These are phyloP conservation scores for Squalus acanthias DNA, from an alignment of 2,797 vertebrate genomes.

Conservation along the genomic window DNA sequence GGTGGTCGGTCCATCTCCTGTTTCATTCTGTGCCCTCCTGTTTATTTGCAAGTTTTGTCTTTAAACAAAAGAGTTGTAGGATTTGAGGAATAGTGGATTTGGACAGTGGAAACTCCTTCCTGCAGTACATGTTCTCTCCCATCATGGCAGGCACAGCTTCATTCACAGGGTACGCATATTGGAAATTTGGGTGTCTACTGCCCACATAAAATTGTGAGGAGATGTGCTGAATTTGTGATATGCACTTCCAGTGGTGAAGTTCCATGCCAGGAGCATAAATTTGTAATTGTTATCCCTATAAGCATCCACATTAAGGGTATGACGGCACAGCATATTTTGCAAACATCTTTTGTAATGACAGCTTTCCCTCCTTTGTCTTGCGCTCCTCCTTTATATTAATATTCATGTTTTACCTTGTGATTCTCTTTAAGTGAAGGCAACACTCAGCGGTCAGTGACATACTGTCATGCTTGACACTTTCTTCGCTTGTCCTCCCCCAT, in stretches of 20 bases:
- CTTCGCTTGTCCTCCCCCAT: no score
- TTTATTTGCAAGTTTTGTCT: neutral
- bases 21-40: neutral
- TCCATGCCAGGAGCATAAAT: neutral
- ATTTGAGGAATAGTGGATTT: neutral
- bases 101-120: neutral
- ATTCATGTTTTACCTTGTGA: no score
- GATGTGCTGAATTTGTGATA: neutral
- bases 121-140: neutral
- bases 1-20: neutral
- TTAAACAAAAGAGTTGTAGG: neutral
- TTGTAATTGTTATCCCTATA: neutral
- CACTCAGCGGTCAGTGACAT: no score
- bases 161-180: neutral
- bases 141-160: no score
- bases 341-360: no score
- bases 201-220: neutral
- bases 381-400: no score
- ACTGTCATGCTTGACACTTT: no score
- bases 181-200: neutral
- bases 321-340: no score
- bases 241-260: neutral
- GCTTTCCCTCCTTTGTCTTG: no score
- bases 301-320: no score
- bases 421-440: no score